Conservation (phyloP, 1,140 invertebrate genomes). For the Eufriesea mexicana region DNA sequence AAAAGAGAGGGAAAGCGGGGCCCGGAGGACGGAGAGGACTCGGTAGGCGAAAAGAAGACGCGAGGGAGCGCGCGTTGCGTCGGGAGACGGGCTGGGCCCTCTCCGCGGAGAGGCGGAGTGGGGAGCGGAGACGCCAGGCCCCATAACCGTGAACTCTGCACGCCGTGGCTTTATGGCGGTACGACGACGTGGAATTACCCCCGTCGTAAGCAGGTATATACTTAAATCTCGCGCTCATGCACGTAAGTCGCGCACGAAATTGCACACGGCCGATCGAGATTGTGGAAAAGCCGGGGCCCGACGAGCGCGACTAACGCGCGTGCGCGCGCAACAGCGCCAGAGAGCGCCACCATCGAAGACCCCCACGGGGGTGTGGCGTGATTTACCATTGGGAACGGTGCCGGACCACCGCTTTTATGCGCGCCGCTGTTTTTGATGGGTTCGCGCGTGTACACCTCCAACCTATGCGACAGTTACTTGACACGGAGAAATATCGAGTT, state of each 20-base stretch:
- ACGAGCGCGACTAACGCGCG: neutral
- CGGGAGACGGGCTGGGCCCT: neutral
- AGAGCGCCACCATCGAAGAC: neutral
- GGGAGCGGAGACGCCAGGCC: constrained; percentile 22
- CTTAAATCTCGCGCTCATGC: constrained; percentile 68
- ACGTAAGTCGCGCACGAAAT: constrained; percentile 66
- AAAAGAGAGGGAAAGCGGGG: neutral
- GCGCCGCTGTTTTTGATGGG: constrained; percentile 22
- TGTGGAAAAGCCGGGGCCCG: constrained; percentile 49
- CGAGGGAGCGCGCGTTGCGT: too few relatives aligned
- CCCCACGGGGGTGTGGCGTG: constrained; percentile 52
- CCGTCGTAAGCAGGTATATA: constrained; percentile 71
- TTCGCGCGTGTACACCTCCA: neutral
- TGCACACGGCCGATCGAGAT: constrained; percentile 58
- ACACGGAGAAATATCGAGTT: constrained; percentile 35
- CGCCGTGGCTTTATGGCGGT: constrained; percentile 63
- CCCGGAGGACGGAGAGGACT: neutral
- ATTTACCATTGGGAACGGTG: constrained; percentile 52
- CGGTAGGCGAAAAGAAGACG: neutral
- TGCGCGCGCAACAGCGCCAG: neutral
- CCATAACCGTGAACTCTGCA: constrained; percentile 67
- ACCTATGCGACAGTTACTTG: constrained; percentile 28
- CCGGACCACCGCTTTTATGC: constrained; percentile 1
- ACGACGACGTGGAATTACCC: constrained; percentile 73
- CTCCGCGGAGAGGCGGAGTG: neutral